Evolutionary conservation across 2,113 vertebrate species (phyloP), one percentile per base, ranked within the genome.

Genomic region (Phycodurus eques): DNA sequence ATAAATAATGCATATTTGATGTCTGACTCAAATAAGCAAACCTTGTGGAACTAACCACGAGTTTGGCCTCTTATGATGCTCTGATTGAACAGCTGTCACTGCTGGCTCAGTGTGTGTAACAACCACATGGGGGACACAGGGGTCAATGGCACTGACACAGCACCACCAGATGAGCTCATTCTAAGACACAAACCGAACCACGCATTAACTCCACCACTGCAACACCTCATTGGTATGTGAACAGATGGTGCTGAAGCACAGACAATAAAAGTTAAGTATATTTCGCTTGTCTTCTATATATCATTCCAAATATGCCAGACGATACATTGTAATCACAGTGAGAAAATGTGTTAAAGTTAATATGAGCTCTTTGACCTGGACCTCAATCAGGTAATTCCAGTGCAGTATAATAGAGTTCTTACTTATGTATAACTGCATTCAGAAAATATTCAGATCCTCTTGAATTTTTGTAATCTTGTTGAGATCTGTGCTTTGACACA

Each of bases 31-130:
- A 79, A 82, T 81, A 67, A 69, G 62, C 66, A 77, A 80, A 80
- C 75, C 49, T 66, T 70, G 63, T 39, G 33, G 66, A 68, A 71
- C 71, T 27, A 31, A n/a, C n/a, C n/a, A n/a, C n/a, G n/a, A n/a
- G n/a, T 59, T 59, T 76, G 78, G 79, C 78, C 64, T 64, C 53
- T 78, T 77, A 80, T 84, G 72, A 74, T 76, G 70, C 77, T 81
- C 73, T 90, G 88, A 89, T 88, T 88, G 85, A 91, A 89, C 90
- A 90, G 88, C 90, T 90, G 90, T 86, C 88, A 81, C 77, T 80
- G 78, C 83, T 86, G 85, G 88, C 85, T 86, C 80, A 80, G 57
- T 75, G 82, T 87, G 87, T 89, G 86, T 87, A 85, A 76, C 82
- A 81, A 79, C 84, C 88, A 90, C 87, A 91, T 90, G 88, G 87